Conservation (phyloP, 2,888 invertebrate genomes). For the Lordiphosa fenestrarum region DNA sequence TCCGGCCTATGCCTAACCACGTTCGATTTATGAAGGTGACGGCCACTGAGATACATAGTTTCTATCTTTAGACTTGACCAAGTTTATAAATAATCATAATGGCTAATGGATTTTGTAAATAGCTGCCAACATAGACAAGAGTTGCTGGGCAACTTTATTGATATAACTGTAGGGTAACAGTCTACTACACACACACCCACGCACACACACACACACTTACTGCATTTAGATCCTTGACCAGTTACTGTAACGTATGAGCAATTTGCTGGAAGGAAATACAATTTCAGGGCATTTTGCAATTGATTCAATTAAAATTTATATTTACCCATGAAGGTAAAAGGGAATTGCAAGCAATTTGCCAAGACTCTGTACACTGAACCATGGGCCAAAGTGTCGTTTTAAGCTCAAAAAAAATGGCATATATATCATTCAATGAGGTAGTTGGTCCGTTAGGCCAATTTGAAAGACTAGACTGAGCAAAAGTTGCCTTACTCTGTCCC, state of each 20-base stretch:
- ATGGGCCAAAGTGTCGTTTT: not conserved
- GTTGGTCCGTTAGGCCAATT: too few species aligned
- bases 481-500: not conserved
- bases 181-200: not conserved
- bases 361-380: not conserved
- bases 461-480: too few species aligned
- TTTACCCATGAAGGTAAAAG: slow-evolving; percentile 8
- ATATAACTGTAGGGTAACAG: not conserved
- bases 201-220: not conserved
- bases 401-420: too few species aligned
- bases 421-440: not conserved
- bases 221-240: slow-evolving; percentile 1
- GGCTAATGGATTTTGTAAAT: slow-evolving; percentile 48
- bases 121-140: slow-evolving; percentile 17
- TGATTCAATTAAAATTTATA: slow-evolving; percentile 27
- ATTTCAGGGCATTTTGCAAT: slow-evolving; percentile 18
- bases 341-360: slow-evolving; percentile 2
- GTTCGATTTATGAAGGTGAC: slow-evolving; percentile 38
- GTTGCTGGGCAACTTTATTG: too few species aligned
- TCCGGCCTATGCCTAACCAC: slow-evolving; percentile 8
- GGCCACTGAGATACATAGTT: slow-evolving; percentile 16
- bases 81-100: slow-evolving; percentile 38
- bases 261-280: slow-evolving; percentile 5
- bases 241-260: slow-evolving; percentile 9
- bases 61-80: slow-evolving; percentile 29